phyloP scores from a whole-genome alignment of 2,113 vertebrate species.

The Eulacestoma nigropectus region DNA sequence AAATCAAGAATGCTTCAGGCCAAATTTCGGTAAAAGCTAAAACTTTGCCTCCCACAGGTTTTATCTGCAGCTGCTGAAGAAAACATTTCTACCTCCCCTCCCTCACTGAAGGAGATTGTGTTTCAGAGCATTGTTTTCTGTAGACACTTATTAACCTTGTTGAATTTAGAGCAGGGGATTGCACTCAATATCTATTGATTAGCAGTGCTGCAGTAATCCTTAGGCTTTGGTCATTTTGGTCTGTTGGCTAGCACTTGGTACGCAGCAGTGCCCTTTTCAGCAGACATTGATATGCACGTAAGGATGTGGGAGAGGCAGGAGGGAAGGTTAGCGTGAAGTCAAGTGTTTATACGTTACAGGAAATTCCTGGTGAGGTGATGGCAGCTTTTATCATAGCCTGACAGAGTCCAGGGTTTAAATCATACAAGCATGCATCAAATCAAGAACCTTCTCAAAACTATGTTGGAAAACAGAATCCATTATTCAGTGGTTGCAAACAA shows the following conservation, averaged over 20 bases:
- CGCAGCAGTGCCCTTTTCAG: conserved; percentile 73
- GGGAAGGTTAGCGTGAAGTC: conserved; percentile 52
- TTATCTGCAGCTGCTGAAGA: conserved; percentile 73
- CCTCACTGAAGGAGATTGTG: conserved; percentile 47
- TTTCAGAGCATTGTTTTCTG: conserved; percentile 63
- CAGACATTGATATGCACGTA: conserved; percentile 76
- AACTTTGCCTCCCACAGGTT: conserved; percentile 66
- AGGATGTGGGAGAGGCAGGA: conserved; percentile 53
- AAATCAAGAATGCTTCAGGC: conserved; percentile 54
- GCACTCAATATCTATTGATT: conserved; percentile 84
- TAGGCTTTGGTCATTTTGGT: conserved; percentile 78
- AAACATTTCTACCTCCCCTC: conserved; percentile 49
- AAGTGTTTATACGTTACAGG: conserved; percentile 70
- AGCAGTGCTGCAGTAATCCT: conserved; percentile 79
- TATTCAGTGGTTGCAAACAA: not conserved
- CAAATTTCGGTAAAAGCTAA: conserved; percentile 65
- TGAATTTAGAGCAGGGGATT: conserved; percentile 73
- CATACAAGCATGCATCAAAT: not conserved
- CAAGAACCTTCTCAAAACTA: not conserved
- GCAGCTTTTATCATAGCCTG: conserved; percentile 62
- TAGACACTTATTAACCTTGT: conserved; percentile 78
- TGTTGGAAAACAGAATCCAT: not conserved
- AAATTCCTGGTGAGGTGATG: conserved; percentile 70
- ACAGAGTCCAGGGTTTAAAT: conserved; percentile 41
- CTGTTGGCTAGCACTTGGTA: conserved; percentile 73